Base-by-base conservation (phyloP, 2,888 invertebrate genomes). In the Drepana falcataria region DNA sequence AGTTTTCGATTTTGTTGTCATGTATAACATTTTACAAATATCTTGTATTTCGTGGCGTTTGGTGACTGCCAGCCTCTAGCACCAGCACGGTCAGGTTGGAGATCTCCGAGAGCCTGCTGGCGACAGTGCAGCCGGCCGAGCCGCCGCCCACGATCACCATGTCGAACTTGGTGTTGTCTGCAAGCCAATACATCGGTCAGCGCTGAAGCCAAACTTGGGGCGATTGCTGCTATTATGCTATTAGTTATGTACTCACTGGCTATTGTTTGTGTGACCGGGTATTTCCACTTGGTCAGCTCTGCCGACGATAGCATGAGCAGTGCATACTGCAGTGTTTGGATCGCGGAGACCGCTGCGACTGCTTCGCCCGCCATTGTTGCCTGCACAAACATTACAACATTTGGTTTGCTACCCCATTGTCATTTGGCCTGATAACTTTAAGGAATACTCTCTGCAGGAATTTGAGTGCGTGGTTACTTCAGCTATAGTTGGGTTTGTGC, bases 91-190 rank as follows among this genome's bases (percentile, higher is more conserved):
- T 56, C 2, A 35, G 9, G 2, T 35, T 49, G n/a, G 51, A 49
- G 21, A 59, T 57, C 0, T 52, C 48, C 1, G 68, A 59, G 0
- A 70, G 56, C 35, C 69, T 56, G 35, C 57, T 53, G 0, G 62
- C 68, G 4, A 69, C 51, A 34, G 59, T 59, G 1, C 48, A 62
- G 0, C 69, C 69, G 3, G 66, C 68, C 1, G 60, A 48, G 0
- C 69, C 69, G 6, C 55, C 59, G 0, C 69, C 69, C 0, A 70
- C 49, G 2, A 70, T 51, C 2, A 70, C 55, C 48, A 56, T 69
- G 56, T 70, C 65, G 21, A 57, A 66, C 0, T 1, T 3, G 3
- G 48, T 6, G 2, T 49, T 53, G 55, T 63, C 69, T 69, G 58
- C 7, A 52, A 48, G 6, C 41, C 2, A 7, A 35, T 2, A 2